Conservation (phyloP, 2,797 vertebrate species). For the Paratrypauchen microcephalus region DNA sequence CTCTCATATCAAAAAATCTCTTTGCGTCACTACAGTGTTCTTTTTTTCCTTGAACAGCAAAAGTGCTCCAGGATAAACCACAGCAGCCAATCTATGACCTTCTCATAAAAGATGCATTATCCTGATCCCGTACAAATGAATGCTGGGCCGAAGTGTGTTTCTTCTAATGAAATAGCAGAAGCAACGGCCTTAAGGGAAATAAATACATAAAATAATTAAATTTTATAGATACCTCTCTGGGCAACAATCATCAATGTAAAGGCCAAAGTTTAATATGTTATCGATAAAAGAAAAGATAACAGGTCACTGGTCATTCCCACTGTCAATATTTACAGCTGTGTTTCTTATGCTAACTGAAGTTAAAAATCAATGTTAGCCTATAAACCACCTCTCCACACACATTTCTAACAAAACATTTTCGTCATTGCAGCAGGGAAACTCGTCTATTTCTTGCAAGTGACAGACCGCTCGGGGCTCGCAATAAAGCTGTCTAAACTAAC, state of each 20-base stretch:
- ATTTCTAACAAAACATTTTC: constrained; percentile 27
- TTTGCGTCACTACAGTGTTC: too few species aligned
- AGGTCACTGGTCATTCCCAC: background rate
- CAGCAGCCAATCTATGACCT: constrained; percentile 2
- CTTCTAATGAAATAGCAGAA: background rate
- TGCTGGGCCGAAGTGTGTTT: background rate
- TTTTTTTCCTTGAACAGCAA: background rate
- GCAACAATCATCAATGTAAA: background rate
- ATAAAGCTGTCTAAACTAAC: constrained; percentile 51
- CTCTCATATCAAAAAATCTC: background rate
- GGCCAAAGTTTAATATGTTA: background rate
- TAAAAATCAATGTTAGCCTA: background rate
- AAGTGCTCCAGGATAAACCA: constrained; percentile 4
- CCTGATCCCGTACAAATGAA: background rate
- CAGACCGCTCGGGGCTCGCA: constrained; percentile 54
- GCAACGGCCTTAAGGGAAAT: background rate
- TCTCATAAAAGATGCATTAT: constrained; percentile 9
- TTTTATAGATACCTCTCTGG: background rate
- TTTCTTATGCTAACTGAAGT: background rate
- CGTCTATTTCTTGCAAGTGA: constrained; percentile 50
- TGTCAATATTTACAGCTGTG: background rate
- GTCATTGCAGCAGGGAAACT: constrained; percentile 38
- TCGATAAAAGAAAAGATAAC: background rate
- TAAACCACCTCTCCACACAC: background rate
- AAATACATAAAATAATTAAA: background rate